Percentiles rank a stretch among this genome's conserved stretches.
phyloP scores from a whole-genome alignment of 2,888 invertebrate genomes.

The Morpho deidamia region DNA sequence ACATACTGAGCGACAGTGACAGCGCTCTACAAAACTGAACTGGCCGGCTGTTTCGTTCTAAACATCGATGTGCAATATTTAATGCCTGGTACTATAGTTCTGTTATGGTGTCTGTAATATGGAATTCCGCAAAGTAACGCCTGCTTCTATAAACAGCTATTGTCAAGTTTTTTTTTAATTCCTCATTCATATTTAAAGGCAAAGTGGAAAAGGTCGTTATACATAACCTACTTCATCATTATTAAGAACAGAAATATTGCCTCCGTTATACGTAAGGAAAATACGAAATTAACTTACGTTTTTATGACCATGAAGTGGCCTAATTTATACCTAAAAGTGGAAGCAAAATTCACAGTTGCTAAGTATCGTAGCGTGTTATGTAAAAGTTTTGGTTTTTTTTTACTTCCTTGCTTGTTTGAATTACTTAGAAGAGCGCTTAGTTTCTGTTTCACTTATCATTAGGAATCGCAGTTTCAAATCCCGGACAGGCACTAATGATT shows the following conservation, averaged over 20 bases:
- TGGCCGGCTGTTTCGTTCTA: too few species aligned
- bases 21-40: too few species aligned
- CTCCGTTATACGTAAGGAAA: conserved; percentile 8
- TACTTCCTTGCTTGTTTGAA: conserved; percentile 18
- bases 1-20: too few species aligned
- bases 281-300: conserved; percentile 12
- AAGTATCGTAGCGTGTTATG: conserved; percentile 19
- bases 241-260: conserved; percentile 7
- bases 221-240: conserved; percentile 3
- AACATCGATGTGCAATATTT: too few species aligned
- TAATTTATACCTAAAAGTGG: conserved; percentile 16
- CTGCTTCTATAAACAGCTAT: too few species aligned
- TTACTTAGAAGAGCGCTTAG: neutral
- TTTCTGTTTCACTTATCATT: too few species aligned
- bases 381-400: conserved; percentile 13
- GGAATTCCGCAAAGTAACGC: too few species aligned
- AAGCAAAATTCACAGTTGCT: conserved; percentile 12
- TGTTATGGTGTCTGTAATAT: too few species aligned
- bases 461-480: too few species aligned
- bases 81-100: too few species aligned
- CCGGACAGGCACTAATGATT: too few species aligned
- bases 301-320: conserved; percentile 7
- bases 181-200: neutral
- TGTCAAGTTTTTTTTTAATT: too few species aligned
- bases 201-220: neutral